Evolutionary conservation across 1,140 invertebrate species (phyloP), one percentile per base, ranked within the genome.

Genomic region (Papilio dardanus): DNA sequence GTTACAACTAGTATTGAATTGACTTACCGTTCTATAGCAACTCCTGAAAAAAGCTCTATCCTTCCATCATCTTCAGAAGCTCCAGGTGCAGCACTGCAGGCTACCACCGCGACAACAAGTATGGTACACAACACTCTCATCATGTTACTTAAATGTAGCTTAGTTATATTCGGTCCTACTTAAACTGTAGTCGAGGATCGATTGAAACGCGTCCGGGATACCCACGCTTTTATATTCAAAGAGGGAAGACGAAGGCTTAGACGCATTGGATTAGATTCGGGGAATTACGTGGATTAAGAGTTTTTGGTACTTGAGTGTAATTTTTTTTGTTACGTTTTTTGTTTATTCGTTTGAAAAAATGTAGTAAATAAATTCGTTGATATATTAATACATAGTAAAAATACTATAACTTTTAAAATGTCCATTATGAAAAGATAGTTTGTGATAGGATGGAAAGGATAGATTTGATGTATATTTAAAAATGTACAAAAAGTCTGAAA

Each of bases 11-110:
- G n/a, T n/a, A n/a, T n/a, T n/a, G n/a, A n/a, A 3, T 37, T 35
- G 33, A 90, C 91, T 92, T 69, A 93, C 91, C 88, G 89, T 79
- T 93, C 89, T 79, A 93, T 88, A 28, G 90, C 87, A 12, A 93
- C 89, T 73, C 91, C 90, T 10, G 86, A 88, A 66, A 93, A 91
- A 7, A 93, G 75, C 68, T 93, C 91, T 4, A 93, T 83, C 74
- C 81, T 86, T 1, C 78, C 86, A 66, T 92, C 88, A 62, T 91
- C 86, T 54, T 84, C 79, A n/a, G 73, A 54, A 0, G 76, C 76
- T 1, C 88, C 88, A 0, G 86, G 85, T 2, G 86, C 87, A 7
- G 88, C 91, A 54, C 77, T 78, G 78, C 88, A 87, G 50, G 79
- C 81, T 5, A 82, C 86, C 66, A 86, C 86, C 3, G 83, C 83